These are phyloP conservation scores for Uloborus plumipes DNA, from an alignment of 2,888 invertebrate species.

Conservation along the genomic window DNA sequence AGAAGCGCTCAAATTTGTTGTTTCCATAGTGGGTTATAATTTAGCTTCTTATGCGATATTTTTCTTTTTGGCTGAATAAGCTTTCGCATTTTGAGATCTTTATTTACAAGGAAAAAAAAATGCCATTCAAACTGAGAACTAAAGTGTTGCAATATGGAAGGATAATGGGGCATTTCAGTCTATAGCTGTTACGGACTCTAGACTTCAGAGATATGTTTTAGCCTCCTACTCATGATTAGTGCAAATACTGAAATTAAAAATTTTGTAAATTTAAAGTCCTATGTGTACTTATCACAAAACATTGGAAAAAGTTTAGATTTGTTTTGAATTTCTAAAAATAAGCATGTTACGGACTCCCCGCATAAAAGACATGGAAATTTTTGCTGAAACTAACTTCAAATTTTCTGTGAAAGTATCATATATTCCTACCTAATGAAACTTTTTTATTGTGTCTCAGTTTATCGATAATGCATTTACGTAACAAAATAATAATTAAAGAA, in stretches of 20 bases:
- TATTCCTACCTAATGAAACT: neutral
- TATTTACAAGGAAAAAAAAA: too few species aligned
- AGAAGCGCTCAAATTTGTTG: too few species aligned
- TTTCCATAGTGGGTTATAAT: too few species aligned
- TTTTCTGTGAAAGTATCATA: constrained; percentile 1
- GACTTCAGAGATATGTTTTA: neutral
- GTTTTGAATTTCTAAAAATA: constrained; percentile 3
- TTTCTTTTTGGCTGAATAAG: too few species aligned
- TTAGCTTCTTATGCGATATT: too few species aligned
- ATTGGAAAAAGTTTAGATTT: neutral
- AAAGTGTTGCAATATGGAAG: too few species aligned
- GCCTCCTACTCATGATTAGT: neutral
- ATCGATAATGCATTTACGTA: neutral
- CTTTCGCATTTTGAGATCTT: too few species aligned
- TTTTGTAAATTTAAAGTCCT: neutral
- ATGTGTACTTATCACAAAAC: neutral
- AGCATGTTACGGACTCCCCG: neutral
- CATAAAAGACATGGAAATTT: constrained; percentile 5
- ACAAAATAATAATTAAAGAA: neutral
- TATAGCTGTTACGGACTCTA: constrained; percentile 9
- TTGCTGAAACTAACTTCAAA: neutral
- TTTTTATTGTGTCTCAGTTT: constrained; percentile 1
- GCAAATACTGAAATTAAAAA: neutral
- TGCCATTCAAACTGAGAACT: too few species aligned
- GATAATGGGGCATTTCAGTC: constrained; percentile 6